Evolutionary conservation across 2,113 vertebrate genomes (phyloP).

Genomic region (Leptosomus discolor): DNA sequence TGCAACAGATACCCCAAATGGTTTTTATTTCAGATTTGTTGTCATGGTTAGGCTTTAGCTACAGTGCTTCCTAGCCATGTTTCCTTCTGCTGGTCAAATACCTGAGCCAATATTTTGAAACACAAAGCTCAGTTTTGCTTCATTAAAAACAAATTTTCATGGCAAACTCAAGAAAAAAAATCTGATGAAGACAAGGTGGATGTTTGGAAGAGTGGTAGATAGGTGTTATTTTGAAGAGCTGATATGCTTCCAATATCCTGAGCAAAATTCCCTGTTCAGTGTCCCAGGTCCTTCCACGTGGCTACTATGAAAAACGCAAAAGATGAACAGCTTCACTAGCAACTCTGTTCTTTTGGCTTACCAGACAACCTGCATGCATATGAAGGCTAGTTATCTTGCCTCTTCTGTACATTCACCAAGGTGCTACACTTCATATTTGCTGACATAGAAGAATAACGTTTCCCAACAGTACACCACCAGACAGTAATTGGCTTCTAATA

Average conservation of each 20-base stretch:
- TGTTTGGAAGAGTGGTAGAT: neutral
- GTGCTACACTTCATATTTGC: conserved; percentile 15
- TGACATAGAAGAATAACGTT: conserved; percentile 53
- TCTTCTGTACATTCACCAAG: neutral
- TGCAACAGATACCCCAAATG: neutral
- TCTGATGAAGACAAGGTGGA: neutral
- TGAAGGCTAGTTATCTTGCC: neutral
- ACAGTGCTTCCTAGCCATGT: neutral
- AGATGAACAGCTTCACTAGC: neutral
- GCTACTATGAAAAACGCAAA: neutral
- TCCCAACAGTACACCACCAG: neutral
- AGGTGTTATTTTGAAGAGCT: neutral
- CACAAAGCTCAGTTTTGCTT: neutral
- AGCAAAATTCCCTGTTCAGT: neutral
- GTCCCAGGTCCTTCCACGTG: neutral
- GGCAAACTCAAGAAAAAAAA: neutral
- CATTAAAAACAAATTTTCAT: neutral
- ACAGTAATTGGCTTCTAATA: conserved; percentile 62
- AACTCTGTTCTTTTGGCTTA: neutral
- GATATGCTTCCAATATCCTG: neutral
- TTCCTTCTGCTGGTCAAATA: neutral
- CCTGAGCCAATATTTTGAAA: neutral
- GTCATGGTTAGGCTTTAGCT: neutral
- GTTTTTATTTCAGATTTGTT: neutral
- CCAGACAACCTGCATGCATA: neutral